Evolutionary conservation across 2,888 invertebrate genomes (phyloP), one percentile per base, ranked within the genome.

Genomic region (Microplitis manilae): DNA sequence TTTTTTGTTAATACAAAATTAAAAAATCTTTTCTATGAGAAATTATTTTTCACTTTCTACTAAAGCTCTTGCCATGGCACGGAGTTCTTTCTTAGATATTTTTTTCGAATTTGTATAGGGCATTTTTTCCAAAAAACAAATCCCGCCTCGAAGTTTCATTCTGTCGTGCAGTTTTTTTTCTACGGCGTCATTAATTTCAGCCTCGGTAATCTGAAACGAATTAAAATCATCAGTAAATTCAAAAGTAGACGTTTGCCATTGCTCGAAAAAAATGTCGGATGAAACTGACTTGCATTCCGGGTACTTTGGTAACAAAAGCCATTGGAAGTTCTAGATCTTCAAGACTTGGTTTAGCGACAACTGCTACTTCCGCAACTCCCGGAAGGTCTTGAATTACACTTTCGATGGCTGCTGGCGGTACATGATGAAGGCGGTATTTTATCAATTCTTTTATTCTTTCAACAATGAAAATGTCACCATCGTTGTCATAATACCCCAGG

Each of bases 381-480:
- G 86, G 84, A 80, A 89, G 87, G 2, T 80, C 72, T 39, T 81
- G 74, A 5, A 90, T 76, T 0, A 85, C 9, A 59, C 75, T 78
- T 78, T 90, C 90, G 4, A 90, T 86, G 81, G 87, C 85, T 0
- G 77, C 78, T 0, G 89, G 88, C 17, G 87, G 80, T 65, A 90
- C 83, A 2, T 89, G 89, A 68, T 84, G 76, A n/a, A 85, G 87
- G 73, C 83, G 80, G 20, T 85, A 87, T 78, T 88, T 90, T 5
- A 90, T 83, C 7, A 88, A 65, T 50, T 87, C 87, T 72, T 88
- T 87, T 0, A 88, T 41, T 79, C 89, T 83, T 30, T 89, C 89
- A 0, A 87, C 69, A 17, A 89, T 82, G 20, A 84, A 89, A 1
- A 89, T 8, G 64, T 87, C 83, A 0, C 86, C 86, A 0, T 85